Evolutionary conservation across 2,113 vertebrate species (phyloP).

Genomic region (Malaclemys terrapin): DNA sequence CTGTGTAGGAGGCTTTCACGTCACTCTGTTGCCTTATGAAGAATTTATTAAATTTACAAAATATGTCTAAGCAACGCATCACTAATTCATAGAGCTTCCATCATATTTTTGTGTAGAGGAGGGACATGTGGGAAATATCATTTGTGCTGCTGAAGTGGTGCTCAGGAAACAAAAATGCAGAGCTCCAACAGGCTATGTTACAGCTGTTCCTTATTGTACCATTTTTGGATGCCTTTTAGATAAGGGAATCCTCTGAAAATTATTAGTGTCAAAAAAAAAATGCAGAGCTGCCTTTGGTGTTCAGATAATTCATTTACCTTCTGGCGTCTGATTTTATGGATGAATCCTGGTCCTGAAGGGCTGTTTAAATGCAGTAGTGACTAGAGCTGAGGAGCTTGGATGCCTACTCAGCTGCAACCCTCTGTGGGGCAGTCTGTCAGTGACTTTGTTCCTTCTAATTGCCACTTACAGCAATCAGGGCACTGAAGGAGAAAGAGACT

Average conservation of each 20-base stretch:
- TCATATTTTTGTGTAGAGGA: slow-evolving; percentile 40
- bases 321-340: neutral
- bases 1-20: slow-evolving; percentile 35
- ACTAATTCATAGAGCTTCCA: slow-evolving; percentile 60
- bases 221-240: neutral
- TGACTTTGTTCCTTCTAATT: accelerated
- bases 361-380: neutral
- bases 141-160: slow-evolving; percentile 62
- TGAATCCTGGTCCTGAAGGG: neutral
- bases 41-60: slow-evolving; percentile 66
- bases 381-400: accelerated
- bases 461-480: neutral
- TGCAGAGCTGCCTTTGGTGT: neutral
- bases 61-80: slow-evolving; percentile 46
- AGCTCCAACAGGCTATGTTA: slow-evolving; percentile 10
- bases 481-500: neutral
- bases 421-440: accelerated
- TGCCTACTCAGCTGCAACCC: accelerated
- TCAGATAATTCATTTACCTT: neutral
- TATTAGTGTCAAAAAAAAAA: neutral
- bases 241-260: slow-evolving; percentile 20
- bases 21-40: slow-evolving; percentile 45
- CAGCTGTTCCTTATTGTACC: slow-evolving; percentile 35
- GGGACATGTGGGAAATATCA: slow-evolving; percentile 51
- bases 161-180: slow-evolving; percentile 48